These are phyloP conservation scores for Cryptus armator DNA, from an alignment of 2,888 invertebrate species.

Conservation along the genomic window DNA sequence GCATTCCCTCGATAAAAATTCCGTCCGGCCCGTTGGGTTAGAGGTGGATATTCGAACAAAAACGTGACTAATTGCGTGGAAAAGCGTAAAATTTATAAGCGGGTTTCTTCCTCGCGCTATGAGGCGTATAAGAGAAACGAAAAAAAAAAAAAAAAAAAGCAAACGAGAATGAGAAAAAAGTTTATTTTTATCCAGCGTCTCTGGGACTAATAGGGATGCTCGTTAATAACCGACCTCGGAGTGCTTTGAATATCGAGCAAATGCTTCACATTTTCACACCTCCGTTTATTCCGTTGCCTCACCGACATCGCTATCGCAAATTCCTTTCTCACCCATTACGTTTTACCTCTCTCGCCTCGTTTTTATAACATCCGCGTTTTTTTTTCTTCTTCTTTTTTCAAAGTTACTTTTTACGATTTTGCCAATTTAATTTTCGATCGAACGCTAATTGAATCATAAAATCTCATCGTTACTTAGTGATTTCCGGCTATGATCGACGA, in stretches of 20 bases:
- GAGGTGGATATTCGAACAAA: constrained; percentile 23
- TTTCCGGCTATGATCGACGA: not conserved
- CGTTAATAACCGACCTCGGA: constrained; percentile 43
- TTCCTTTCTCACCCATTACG: constrained; percentile 9
- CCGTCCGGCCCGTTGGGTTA: not conserved
- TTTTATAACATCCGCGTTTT: constrained; percentile 2
- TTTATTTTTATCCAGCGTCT: constrained; percentile 30
- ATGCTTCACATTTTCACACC: constrained; percentile 21
- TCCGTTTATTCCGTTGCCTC: not conserved
- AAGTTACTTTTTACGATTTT: not conserved
- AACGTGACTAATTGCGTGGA: constrained; percentile 51
- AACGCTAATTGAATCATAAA: constrained; percentile 28
- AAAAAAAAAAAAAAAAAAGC: not conserved
- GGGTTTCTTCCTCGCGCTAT: constrained; percentile 21
- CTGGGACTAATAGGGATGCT: constrained; percentile 32
- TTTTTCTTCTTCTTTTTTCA: not conserved
- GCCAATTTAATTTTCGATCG: constrained; percentile 29
- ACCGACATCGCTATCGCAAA: not conserved
- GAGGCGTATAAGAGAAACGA: constrained; percentile 1
- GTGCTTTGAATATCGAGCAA: constrained; percentile 48
- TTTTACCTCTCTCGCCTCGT: not conserved
- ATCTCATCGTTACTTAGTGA: constrained; percentile 27
- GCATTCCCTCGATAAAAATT: constrained; percentile 39
- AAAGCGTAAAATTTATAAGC: constrained; percentile 45
- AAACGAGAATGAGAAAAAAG: not conserved